Evolutionary conservation across 2,797 vertebrate species (phyloP).

Genomic region (Melanotaenia trifasciata): DNA sequence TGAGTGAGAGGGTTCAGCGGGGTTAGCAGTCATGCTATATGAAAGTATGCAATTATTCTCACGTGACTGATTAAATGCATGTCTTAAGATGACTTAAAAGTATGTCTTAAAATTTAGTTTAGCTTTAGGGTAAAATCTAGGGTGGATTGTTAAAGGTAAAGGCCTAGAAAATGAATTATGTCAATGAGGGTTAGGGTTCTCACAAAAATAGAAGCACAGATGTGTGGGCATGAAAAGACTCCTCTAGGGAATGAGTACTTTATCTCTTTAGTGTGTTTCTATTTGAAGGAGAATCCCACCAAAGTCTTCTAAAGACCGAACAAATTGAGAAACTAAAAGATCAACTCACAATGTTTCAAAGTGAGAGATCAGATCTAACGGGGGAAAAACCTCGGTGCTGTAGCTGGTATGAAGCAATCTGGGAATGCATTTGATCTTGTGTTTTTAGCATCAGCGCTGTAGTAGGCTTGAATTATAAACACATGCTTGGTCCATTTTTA

Average conservation of each 20-base stretch:
- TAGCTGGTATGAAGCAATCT: background rate
- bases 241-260: background rate
- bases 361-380: background rate
- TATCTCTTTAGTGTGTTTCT: conserved; percentile 3
- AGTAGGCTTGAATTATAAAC: no score
- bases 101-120: background rate
- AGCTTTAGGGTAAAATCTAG: background rate
- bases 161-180: background rate
- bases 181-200: no score
- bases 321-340: conserved; percentile 13
- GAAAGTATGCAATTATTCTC: conserved; percentile 51
- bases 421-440: conserved; percentile 10
- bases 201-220: background rate
- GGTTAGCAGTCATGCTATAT: conserved; percentile 38
- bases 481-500: background rate
- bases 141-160: background rate
- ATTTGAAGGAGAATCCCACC: conserved; percentile 17
- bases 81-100: background rate
- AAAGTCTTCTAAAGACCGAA: conserved; percentile 11
- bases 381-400: background rate
- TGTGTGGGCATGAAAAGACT: conserved; percentile 16
- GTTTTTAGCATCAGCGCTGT: background rate
- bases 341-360: conserved; percentile 1
- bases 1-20: conserved; percentile 37
- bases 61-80: conserved; percentile 44